These are phyloP conservation scores for Syndactyla subalaris DNA, from an alignment of 2,797 vertebrate genomes.

Conservation along the genomic window DNA sequence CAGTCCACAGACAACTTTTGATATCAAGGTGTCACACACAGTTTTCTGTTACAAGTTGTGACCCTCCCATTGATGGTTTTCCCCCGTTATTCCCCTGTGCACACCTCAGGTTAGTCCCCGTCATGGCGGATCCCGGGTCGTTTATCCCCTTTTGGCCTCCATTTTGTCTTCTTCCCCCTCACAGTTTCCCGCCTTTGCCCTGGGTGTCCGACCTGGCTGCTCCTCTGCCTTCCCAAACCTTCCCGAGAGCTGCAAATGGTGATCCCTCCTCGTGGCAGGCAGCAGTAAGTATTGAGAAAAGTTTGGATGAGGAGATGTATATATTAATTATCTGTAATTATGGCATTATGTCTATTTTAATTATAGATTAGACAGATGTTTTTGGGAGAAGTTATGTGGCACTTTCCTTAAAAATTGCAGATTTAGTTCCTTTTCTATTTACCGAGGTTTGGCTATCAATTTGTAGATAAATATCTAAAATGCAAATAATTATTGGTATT, in stretches of 20 bases:
- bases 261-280: neutral
- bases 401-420: neutral
- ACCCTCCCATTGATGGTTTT: too few species aligned
- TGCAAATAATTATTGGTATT: neutral
- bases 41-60: too few species aligned
- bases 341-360: neutral
- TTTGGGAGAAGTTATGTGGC: neutral
- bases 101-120: too few species aligned
- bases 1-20: too few species aligned
- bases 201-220: neutral
- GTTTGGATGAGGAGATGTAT: neutral
- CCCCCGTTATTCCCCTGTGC: too few species aligned
- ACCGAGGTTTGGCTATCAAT: neutral
- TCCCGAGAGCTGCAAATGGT: neutral
- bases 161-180: too few species aligned
- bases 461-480: neutral
- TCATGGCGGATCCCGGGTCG: too few species aligned
- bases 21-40: too few species aligned
- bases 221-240: neutral
- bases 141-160: too few species aligned
- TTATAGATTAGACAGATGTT: neutral
- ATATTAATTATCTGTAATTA: neutral
- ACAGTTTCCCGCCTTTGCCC: too few species aligned
- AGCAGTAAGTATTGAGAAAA: neutral
- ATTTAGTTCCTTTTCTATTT: neutral